Base-by-base conservation (phyloP, 2,888 invertebrate species). In the Acronicta leporina region DNA sequence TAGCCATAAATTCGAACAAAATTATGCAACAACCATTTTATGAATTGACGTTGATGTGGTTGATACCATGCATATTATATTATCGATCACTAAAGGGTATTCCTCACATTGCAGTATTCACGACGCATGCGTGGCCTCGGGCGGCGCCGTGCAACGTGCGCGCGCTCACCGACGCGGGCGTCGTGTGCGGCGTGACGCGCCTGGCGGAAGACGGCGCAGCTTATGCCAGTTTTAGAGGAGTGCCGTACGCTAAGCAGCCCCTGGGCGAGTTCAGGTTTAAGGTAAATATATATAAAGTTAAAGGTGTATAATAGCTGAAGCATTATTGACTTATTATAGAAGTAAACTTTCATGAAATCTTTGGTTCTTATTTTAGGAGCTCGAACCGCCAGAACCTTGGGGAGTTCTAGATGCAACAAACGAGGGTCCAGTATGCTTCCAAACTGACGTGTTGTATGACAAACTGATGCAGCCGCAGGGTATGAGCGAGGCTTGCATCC, bases 351-450 rank as follows among this genome's bases (percentile, higher is more conserved):
- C 38, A 13, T 38, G 5, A 38, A 38, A 38, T 6, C 5, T 1
- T 38, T n/a, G 13, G n/a, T 35, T 13, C 35, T 7, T 7, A 43
- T 86, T 89, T 4, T 83, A 96, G 96, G 94, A 95, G 62, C 92
- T 96, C 0, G 88, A 92, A 65, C 95, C 95, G 2, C 76, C 91
- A 4, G 87, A 90, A 1, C 87, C 92, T 0, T 96, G 96, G 96
- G 66, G 83, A 0, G 83, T 90, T 0, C 89, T 92, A 61, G 92
- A 95, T 65, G 96, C 96, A 1, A 93, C 92, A 2, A 86, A 89
- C 4, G 96, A 96, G 69, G 94, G 96, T 0, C 94, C 95, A 0
- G 90, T 95, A 10, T 97, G 97, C 77, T 95, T 95, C 0, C 97
- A 97, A 81, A 85, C 90, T 1, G 95, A 95, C 74, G 83, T 92